A percentile compares a stretch with the other conserved stretches of the same genome.
Evolutionary conservation across 35 echinoderm and acorn worm genomes (phyloP).

Genomic region (Apostichopus japonicus): DNA sequence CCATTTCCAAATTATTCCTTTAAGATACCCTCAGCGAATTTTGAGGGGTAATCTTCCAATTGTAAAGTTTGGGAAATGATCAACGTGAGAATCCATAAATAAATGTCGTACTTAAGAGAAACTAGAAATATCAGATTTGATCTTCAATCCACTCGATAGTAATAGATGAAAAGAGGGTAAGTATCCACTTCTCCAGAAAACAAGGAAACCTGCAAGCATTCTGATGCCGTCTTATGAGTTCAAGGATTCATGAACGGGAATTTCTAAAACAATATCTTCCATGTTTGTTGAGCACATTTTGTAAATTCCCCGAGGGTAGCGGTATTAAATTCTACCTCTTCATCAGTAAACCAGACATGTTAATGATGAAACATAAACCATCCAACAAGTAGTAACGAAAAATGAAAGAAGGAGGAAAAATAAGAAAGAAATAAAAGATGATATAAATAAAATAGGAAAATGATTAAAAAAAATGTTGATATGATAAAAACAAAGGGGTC

Average conservation of each 20-base stretch:
- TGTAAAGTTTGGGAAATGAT: constrained; percentile 25
- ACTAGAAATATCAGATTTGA: constrained; percentile 47
- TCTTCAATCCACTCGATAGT: background rate
- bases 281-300: constrained; percentile 48
- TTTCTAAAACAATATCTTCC: constrained; percentile 29
- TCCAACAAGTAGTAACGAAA: background rate
- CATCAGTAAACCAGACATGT: constrained; percentile 42
- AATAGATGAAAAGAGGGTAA: constrained; percentile 46
- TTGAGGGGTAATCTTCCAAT: constrained; percentile 5
- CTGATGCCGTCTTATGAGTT: constrained; percentile 46
- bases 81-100: constrained; percentile 41
- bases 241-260: constrained; percentile 24
- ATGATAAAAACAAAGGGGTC: background rate
- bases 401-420: background rate
- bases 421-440: background rate
- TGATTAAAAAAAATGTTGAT: constrained; percentile 5
- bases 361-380: constrained; percentile 55
- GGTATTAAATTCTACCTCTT: constrained; percentile 60
- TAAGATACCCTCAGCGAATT: constrained; percentile 26
- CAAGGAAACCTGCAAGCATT: constrained; percentile 10
- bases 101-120: background rate
- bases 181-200: constrained; percentile 25
- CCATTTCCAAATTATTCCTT: constrained; percentile 21
- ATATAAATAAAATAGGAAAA: constrained; percentile 6
- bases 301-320: constrained; percentile 29